Evolutionary conservation across 2,888 invertebrate species (phyloP), one percentile per base, ranked within the genome.

Genomic region (Leptopilina myrica): DNA sequence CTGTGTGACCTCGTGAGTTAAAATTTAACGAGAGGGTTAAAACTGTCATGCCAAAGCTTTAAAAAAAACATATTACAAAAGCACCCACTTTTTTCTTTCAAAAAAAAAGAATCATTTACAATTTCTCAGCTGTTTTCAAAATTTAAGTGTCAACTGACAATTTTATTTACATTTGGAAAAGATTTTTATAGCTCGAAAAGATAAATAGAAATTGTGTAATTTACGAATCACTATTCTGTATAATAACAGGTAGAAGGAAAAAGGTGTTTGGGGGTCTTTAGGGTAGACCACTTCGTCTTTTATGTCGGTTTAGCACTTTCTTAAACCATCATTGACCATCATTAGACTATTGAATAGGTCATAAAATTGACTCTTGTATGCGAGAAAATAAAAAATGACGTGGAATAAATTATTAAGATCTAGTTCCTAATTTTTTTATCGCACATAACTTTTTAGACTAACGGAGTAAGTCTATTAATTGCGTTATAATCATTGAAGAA

Each of bases 21-120:
- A 49, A 49, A 53, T 73, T 73, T 6, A 20, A 73, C 20, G 49
- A 49, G 49, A 53, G 2, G n/a, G 53, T 26, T 43, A 43, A 4
- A 56, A 56, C 40, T n/a, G 53, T n/a, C 56, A 9, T 73, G 73
- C 73, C 73, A 73, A 73, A 73, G 73, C 73, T 69, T 20, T 20
- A 20, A 20, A 12, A 26, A 53, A 20, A 53, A 69, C 69, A 53
- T 53, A 14, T 7, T 69, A 26, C 53, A 7, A 20, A 20, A 43
- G 43, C 43, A 43, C 8, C 33, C 43, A n/a, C n/a, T 43, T 8
- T 43, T 8, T 43, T 49, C 9, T 11, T 49, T 49, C 9, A 12
- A 49, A 11, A 49, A 8, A 49, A 1, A 49, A 9, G 0, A 49
- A 49, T 11, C 43, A 43, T 7, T 43, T 43, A 8, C 43, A 43